Base-by-base conservation (phyloP, 2,797 vertebrate species). In the Cryptoblepharus egeriae region DNA sequence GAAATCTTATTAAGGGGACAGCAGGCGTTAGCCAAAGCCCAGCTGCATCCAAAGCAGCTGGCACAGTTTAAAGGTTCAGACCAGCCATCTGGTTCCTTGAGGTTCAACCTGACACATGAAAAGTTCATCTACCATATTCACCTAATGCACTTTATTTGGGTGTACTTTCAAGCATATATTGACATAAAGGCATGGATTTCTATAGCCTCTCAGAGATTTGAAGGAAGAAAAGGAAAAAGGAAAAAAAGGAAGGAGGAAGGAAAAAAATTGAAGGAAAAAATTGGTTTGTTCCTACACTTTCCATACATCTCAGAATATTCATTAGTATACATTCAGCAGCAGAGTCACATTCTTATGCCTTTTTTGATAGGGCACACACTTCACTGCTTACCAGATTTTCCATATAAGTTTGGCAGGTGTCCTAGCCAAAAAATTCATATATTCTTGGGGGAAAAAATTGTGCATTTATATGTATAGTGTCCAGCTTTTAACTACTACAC, bases 21-120 rank as follows among this genome's bases (percentile, higher is more conserved):
- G 70, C 69, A 80, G 60, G 30, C 60, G 64, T 52, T 64, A n/a
- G 71, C 32, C 39, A 45, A 65, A 74, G 60, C 45, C 60, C 60
- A 81, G 79, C 79, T 81, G 70, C 28, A 74, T 64, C 61, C 45
- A 81, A 30, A 60, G 79, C 60, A 74, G 30, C 45, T 81, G 70
- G 45, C 45, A 52, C 60, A 39, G 35, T 24, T 39, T n/a, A 74
- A 73, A 74, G 32, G 24, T 74, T 55, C 60, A n/a, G 32, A 22
- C 32, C 45, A 39, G 49, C 60, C 70, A 74, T 81, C 79, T 81
- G 60, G 70, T 52, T 80, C 60, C 39, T 80, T 24, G 20, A 45
- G 24, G 15, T 37, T 65, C 45, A 24, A 63, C 24, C 32, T 39
- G 45, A 63, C 61, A 24, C 28, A 24, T 30, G 42, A 61, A 42